Base-by-base conservation (phyloP, 2,113 vertebrate species). In the Serinus canaria region DNA sequence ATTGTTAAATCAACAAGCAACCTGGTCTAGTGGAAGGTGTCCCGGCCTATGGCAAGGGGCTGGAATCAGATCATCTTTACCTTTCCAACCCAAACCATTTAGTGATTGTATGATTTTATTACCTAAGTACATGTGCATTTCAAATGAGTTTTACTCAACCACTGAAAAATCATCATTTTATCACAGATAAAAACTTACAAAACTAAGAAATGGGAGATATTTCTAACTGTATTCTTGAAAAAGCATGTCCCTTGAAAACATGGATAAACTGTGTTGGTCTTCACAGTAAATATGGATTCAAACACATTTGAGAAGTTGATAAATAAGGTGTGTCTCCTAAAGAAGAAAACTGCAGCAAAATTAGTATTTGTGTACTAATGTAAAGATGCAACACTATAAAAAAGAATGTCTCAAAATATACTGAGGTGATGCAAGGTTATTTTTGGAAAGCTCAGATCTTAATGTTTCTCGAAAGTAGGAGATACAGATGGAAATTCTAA, bases 401-500 rank as follows among this genome's bases (percentile, higher is more conserved):
- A 91, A 87, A 83, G 6, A 53, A 28, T 84, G 31, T 79, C 73
- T 69, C 16, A 88, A 90, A 95, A 67, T 76, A 56, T 14, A 28
- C 27, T 73, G 43, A 96, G 94, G 89, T 87, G 37, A 80, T 89
- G 56, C 79, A 92, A 83, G 7, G 11, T 92, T 87, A 47, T 90
- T 89, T 66, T 43, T 67, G 90, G 93, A 96, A 97, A 94, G 83
- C 64, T 96, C 87, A 92, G 35, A 21, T 93, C 83, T 95, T 67
- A 47, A 30, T 98, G 78, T 94, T 97, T 93, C 89, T 93, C 75
- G 30, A 96, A 98, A 98, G 94, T 91, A 90, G 90, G 93, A 96
- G 94, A 66, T 93, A 92, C 75, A 96, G 97, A 91, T 94, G 96
- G 96, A 97, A 98, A 95, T 97, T 97, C 94, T 85, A 94, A 95